Conservation (phyloP, 2,797 vertebrate genomes). For the Argentina silus region DNA sequence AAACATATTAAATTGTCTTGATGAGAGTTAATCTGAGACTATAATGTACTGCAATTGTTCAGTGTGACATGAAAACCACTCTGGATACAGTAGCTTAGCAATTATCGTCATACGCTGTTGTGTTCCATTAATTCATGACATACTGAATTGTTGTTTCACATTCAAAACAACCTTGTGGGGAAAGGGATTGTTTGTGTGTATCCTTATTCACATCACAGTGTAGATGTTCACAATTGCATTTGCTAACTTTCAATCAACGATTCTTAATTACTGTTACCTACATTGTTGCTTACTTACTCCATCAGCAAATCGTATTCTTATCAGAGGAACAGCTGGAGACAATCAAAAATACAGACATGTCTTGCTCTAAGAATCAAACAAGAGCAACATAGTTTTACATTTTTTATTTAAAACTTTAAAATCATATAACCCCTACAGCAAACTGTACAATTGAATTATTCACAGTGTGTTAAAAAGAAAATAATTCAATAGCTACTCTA, state of each 20-base stretch:
- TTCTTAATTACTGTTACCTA: too few species aligned
- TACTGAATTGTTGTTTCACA: too few species aligned
- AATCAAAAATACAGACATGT: neutral
- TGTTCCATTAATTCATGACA: too few species aligned
- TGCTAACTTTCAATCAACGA: too few species aligned
- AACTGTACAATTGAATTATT: slow-evolving; percentile 99
- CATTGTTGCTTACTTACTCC: neutral
- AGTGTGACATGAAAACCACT: neutral
- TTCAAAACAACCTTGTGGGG: neutral
- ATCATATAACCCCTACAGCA: slow-evolving; percentile 98
- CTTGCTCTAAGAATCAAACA: slow-evolving; percentile 25
- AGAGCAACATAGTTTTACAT: slow-evolving; percentile 41
- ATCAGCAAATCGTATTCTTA: neutral
- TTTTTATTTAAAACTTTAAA: slow-evolving; percentile 97
- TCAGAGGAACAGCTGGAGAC: neutral
- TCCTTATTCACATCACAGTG: neutral
- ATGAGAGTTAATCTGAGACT: neutral
- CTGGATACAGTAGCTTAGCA: too few species aligned
- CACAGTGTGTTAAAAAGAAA: slow-evolving; percentile 99
- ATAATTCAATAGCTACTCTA: slow-evolving; percentile 83
- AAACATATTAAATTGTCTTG: neutral
- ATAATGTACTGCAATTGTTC: neutral
- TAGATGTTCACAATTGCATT: neutral
- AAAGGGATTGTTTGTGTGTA: too few species aligned
- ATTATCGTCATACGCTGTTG: too few species aligned